phyloP scores from a whole-genome alignment of 53 echinoderm and acorn worm species.

The Holothuria leucospilota region DNA sequence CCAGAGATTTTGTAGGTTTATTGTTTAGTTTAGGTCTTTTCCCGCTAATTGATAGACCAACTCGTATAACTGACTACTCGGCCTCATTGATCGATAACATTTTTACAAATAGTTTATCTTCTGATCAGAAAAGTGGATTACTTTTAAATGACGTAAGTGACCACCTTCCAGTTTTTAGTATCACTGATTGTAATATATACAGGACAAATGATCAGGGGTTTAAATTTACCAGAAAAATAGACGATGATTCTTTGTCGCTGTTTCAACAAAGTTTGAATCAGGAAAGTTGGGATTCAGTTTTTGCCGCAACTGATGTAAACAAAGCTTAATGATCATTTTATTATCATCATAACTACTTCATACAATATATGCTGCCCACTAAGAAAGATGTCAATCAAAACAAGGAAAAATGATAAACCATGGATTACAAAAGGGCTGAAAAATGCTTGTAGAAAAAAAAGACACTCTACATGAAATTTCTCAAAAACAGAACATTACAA shows the following conservation, averaged over 20 bases:
- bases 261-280: not conserved
- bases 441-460: no score
- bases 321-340: not conserved
- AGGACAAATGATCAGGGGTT: not conserved
- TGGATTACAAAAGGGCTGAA: no score
- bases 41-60: conserved; percentile 8
- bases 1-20: not conserved
- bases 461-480: no score
- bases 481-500: no score
- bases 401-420: no score
- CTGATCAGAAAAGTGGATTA: not conserved
- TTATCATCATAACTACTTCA: no score
- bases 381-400: no score
- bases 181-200: not conserved
- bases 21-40: not conserved
- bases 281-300: not conserved
- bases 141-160: conserved; percentile 14
- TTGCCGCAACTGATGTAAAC: not conserved
- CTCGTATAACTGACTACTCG: not conserved
- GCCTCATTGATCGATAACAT: conserved; percentile 28
- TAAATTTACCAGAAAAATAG: no score
- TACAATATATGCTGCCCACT: no score
- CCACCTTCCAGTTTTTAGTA: conserved; percentile 24
- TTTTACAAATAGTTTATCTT: not conserved
- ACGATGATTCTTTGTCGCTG: not conserved